phyloP scores from a whole-genome alignment of 2,113 vertebrate genomes.

The Catagonus wagneri region DNA sequence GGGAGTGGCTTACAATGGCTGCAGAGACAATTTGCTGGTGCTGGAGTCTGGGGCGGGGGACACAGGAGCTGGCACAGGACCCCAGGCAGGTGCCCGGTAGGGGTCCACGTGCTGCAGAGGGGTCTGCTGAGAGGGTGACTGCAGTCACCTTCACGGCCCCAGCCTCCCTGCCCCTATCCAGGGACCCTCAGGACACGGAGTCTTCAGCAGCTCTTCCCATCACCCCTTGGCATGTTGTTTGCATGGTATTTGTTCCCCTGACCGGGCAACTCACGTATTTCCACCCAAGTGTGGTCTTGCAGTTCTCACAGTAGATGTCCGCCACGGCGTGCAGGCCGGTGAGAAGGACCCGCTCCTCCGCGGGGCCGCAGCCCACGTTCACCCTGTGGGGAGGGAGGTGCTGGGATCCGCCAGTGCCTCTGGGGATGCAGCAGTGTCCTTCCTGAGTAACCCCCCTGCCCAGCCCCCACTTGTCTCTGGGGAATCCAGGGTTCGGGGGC shows the following conservation, averaged over 20 bases:
- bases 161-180: not conserved
- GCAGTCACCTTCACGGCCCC: too few relatives aligned
- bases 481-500: not conserved
- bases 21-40: too few relatives aligned
- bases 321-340: slow-evolving; percentile 99
- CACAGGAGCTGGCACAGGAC: not conserved
- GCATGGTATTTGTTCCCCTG: too few relatives aligned
- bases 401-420: not conserved
- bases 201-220: too few relatives aligned
- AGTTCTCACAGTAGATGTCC: slow-evolving; percentile 99
- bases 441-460: not conserved
- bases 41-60: too few relatives aligned
- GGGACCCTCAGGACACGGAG: too few relatives aligned
- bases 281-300: slow-evolving; percentile 99
- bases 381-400: slow-evolving; percentile 87
- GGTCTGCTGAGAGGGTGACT: not conserved
- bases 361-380: slow-evolving; percentile 98
- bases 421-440: not conserved
- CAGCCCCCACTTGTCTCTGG: too few relatives aligned
- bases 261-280: slow-evolving; percentile 94
- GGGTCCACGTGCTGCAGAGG: not conserved
- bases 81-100: not conserved
- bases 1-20: not conserved
- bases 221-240: too few relatives aligned
- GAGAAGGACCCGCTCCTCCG: slow-evolving; percentile 98